Evolutionary conservation across 2,797 vertebrate genomes (phyloP), one percentile per base, ranked within the genome.

Genomic region (Oreochromis grahami): DNA sequence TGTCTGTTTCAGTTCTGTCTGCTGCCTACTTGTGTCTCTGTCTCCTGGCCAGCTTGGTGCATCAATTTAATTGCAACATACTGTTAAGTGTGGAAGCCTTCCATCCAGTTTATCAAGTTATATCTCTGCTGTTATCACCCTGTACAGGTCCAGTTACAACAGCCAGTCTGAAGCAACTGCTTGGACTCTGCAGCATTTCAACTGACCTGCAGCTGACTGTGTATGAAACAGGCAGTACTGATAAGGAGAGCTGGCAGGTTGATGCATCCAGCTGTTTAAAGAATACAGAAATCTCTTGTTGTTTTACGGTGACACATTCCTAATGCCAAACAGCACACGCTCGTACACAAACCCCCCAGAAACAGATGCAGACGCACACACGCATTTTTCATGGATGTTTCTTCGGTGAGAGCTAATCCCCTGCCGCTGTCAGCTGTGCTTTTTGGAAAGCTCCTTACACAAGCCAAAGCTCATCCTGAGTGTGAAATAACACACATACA

Each of bases 361-460:
- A 74, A 74, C 48, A 74, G 43, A 50, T 0, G 17, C 11, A n/a
- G 43, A 80, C 3, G 32, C 56, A 76, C 83, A 77, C 56, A 79
- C 68, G 60, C 60, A 76, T 38, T 91, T 88, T 90, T 92, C 77
- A 83, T 83, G 82, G 89, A 84, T 83, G 89, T 91, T 91, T 91
- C 87, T 87, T 86, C 76, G 13, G 87, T 89, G 86, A 89, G 90
- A 86, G 86, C 77, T 94, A 95, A 97, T 94, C 94, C 91, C 86
- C 81, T 87, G 86, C 90, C 52, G 60, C 93, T 94, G 95, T 92
- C 93, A 92, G 93, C 87, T 32, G 38, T 87, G 87, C 85, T 93
- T 92, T 95, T 72, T 19, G 45, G 85, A 95, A 96, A 95, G 92
- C 93, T 94, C 77, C 92, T 94, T 94, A 94, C 87, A 93, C 78